phyloP scores from a whole-genome alignment of 2,113 vertebrate species.

The Chaetops frenatus region DNA sequence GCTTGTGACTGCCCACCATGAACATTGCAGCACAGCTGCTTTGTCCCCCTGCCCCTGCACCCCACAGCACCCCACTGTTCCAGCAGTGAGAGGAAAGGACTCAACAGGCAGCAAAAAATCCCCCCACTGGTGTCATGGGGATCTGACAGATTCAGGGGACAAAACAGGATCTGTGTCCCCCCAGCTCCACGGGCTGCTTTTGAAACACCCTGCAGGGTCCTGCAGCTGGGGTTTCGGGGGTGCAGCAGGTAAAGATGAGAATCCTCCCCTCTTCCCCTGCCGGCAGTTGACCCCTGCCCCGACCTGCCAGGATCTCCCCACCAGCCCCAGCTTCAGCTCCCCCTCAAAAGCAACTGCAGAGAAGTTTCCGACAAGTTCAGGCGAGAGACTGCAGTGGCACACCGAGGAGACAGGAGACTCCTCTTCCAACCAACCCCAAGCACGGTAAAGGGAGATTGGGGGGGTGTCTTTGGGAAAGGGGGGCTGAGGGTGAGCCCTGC shows the following conservation, averaged over 20 bases:
- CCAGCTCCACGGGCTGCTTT: background rate
- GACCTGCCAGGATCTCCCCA: background rate
- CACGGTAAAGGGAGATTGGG: background rate
- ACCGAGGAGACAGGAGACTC: background rate
- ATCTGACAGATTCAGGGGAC: background rate
- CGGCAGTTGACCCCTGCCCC: fast-evolving
- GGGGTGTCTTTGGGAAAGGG: background rate
- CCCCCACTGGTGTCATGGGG: fast-evolving
- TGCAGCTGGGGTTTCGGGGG: fast-evolving
- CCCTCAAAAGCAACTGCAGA: background rate
- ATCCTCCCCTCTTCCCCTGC: background rate
- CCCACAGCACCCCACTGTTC: background rate
- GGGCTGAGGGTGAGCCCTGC: background rate
- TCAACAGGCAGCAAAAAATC: background rate
- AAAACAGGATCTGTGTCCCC: background rate
- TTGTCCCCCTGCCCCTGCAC: background rate
- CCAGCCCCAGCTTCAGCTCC: background rate
- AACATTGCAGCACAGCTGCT: fast-evolving
- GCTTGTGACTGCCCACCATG: background rate
- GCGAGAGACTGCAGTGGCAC: background rate
- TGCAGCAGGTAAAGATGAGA: fast-evolving
- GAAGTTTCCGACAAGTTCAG: background rate
- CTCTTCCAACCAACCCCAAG: background rate
- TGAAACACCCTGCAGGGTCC: background rate
- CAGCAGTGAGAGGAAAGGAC: background rate